Base-by-base conservation (phyloP, 2,888 invertebrate genomes). In the Neoascia interrupta region DNA sequence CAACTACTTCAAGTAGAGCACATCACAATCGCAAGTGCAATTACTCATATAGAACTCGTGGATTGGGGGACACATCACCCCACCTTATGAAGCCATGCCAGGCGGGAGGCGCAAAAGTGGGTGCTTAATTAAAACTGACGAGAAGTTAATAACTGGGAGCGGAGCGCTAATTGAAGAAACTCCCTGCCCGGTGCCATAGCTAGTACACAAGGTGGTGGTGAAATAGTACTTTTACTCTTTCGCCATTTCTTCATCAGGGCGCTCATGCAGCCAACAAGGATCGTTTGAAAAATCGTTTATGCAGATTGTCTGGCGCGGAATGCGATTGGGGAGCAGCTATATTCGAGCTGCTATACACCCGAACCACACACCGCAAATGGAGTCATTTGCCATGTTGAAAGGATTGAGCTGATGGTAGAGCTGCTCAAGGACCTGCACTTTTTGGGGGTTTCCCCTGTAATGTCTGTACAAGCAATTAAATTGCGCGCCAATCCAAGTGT, bases 61-160 rank as follows among this genome's bases (percentile, higher is more conserved):
- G n/a, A n/a, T n/a, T n/a, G n/a, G n/a, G n/a, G n/a, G n/a, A n/a
- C n/a, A n/a, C n/a, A n/a, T n/a, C n/a, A n/a, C n/a, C n/a, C n/a
- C n/a, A n/a, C n/a, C n/a, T n/a, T n/a, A n/a, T n/a, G n/a, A n/a
- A n/a, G 70, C 21, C 36, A 43, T 41, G 56, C 34, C 58, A 37
- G 31, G 49, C 41, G 60, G 8, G 54, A 39, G 49, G 54, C 60
- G 53, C 73, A 80, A 81, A 81, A 79, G 75, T 79, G 79, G 81
- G 81, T 81, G 81, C 81, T 82, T 83, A 83, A 84, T 84, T 84
- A 83, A 83, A 83, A 83, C 82, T 83, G 84, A 84, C 83, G 83
- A 84, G 83, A 82, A 82, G 79, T 82, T 83, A 83, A 84, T 84
- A 83, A 83, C 82, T 79, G 83, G 82, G 82, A 83, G 82, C 81